Percentiles rank a stretch among this genome's conserved stretches.
phyloP scores from a whole-genome alignment of 2,113 vertebrate genomes.

The Chlorodrepanis virens region DNA sequence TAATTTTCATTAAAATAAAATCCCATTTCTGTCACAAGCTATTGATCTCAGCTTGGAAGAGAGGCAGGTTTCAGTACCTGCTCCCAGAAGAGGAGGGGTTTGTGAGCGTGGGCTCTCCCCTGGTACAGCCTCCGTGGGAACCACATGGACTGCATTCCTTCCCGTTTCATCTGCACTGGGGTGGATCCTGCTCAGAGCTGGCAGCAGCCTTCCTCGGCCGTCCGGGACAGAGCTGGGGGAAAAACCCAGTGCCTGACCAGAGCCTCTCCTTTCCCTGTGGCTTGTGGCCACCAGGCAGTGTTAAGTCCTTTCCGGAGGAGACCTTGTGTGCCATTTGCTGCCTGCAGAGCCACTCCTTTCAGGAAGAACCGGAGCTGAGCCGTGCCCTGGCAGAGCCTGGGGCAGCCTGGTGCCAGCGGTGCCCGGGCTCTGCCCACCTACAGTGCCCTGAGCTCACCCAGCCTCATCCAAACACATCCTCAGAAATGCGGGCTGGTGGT shows the following conservation, averaged over 20 bases:
- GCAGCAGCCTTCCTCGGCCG: accelerated
- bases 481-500: accelerated
- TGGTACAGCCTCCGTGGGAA: accelerated
- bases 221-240: background rate
- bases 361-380: accelerated
- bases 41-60: background rate
- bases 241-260: accelerated
- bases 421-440: background rate
- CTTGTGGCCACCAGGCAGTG: accelerated
- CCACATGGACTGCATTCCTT: background rate
- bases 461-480: background rate
- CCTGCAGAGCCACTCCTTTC: accelerated
- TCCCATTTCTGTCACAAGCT: background rate
- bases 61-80: background rate
- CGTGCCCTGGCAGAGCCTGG: accelerated
- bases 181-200: background rate
- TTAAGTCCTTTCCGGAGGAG: background rate
- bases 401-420: background rate
- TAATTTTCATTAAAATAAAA: background rate
- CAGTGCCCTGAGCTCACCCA: background rate
- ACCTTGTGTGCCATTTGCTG: accelerated
- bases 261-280: background rate
- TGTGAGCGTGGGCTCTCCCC: background rate
- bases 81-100: background rate
- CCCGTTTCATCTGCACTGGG: background rate